Conservation (phyloP, 2,113 vertebrate genomes). For the Burhinus oedicnemus region DNA sequence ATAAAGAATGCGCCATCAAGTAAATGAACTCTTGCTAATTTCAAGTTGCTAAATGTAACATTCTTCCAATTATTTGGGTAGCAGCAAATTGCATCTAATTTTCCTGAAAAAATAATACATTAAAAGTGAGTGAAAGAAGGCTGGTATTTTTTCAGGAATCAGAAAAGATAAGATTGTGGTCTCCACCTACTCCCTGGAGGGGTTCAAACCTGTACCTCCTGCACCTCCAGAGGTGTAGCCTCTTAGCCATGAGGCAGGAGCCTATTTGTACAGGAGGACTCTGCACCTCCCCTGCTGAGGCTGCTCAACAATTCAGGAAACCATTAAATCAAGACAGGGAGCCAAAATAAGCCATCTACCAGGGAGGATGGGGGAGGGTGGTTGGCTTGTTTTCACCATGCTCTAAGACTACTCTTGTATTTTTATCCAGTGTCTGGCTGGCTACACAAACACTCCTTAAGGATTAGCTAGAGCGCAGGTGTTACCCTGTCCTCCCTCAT, state of each 20-base stretch:
- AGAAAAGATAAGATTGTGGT: neutral
- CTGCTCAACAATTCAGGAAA: neutral
- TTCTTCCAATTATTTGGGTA: neutral
- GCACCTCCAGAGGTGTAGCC: neutral
- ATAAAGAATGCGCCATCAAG: neutral
- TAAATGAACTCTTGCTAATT: neutral
- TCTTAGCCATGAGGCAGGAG: neutral
- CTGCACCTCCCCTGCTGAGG: neutral
- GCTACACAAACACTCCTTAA: neutral
- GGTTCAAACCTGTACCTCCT: neutral
- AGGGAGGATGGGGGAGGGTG: neutral
- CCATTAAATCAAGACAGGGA: neutral
- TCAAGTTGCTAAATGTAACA: neutral
- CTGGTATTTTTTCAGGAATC: neutral
- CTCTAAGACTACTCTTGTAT: neutral
- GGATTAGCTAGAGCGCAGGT: neutral
- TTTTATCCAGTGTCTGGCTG: neutral
- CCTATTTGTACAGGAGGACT: neutral
- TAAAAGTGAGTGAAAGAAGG: neutral
- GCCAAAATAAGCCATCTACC: neutral
- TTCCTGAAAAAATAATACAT: neutral
- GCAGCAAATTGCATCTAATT: neutral
- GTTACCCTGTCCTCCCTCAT: neutral
- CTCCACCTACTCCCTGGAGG: neutral
- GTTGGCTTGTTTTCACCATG: neutral